phyloP scores from a whole-genome alignment of 2,113 vertebrate genomes.

The Struthidea cinerea region DNA sequence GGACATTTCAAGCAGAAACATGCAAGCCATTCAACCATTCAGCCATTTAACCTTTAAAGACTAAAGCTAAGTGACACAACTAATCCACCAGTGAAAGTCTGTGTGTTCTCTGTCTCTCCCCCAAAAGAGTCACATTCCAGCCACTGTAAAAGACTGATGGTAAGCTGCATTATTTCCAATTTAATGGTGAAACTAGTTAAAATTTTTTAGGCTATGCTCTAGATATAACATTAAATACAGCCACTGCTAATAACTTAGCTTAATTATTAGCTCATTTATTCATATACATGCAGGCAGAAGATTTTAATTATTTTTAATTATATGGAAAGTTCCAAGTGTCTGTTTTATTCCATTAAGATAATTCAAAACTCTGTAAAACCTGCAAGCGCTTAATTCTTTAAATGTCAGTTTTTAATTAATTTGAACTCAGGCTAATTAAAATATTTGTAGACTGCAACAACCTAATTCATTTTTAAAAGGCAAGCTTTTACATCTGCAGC shows the following conservation, averaged over 20 bases:
- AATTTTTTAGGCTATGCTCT: background rate
- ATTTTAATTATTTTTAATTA: slow-evolving; percentile 32
- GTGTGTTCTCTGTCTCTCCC: background rate
- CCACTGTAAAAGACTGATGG: background rate
- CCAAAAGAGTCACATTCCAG: background rate
- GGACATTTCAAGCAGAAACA: background rate
- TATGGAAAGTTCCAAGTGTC: background rate
- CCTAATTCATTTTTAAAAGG: background rate
- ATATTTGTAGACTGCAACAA: slow-evolving; percentile 2
- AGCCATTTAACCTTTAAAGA: background rate
- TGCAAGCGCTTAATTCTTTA: background rate
- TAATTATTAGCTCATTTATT: background rate
- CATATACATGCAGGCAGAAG: background rate
- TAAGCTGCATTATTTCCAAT: background rate
- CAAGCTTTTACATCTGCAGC: background rate
- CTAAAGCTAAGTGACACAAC: background rate
- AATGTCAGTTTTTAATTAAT: slow-evolving; percentile 22
- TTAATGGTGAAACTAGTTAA: background rate
- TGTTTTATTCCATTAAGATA: background rate
- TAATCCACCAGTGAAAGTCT: background rate
- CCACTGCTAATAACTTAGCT: background rate
- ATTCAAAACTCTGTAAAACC: background rate
- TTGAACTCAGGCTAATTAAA: slow-evolving; percentile 36
- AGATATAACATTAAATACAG: background rate
- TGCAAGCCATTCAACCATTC: background rate